Conservation (phyloP, 2,797 vertebrate species). For the Hyperoplus lanceolatus region DNA sequence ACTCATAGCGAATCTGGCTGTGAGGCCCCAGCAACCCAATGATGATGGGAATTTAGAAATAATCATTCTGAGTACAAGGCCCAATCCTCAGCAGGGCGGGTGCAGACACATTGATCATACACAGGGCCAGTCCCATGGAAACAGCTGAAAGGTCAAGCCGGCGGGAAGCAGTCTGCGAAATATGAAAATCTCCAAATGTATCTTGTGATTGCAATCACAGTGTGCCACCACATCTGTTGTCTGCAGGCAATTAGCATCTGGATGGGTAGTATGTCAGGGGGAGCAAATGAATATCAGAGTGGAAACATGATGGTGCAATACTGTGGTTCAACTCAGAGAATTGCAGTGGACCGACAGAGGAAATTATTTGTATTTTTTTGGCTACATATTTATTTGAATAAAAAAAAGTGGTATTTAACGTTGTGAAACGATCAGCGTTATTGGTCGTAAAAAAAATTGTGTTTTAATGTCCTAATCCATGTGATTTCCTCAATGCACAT, state of each 20-base stretch:
- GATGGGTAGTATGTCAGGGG: constrained; percentile 54
- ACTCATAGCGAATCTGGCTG: background rate
- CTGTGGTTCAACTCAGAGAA: constrained; percentile 8
- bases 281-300: constrained; percentile 50
- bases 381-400: too few species aligned
- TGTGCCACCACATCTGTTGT: constrained; percentile 51
- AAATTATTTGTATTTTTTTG: constrained; percentile 7
- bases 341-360: constrained; percentile 6
- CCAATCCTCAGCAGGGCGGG: constrained; percentile 54
- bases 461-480: background rate
- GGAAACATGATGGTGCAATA: constrained; percentile 10
- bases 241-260: constrained; percentile 69
- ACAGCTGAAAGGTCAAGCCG: constrained; percentile 78
- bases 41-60: constrained; percentile 26
- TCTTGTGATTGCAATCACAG: constrained; percentile 78
- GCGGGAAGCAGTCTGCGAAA: constrained; percentile 79
- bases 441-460: background rate
- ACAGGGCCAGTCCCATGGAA: constrained; percentile 68
- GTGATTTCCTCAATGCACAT: background rate
- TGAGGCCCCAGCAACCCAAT: background rate
- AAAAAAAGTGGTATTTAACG: too few species aligned
- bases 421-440: background rate
- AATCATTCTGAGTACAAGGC: constrained; percentile 50
- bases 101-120: constrained; percentile 71
- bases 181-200: constrained; percentile 80